Base-by-base conservation (phyloP, 2,888 invertebrate genomes). In the Drosophila anomalata region DNA sequence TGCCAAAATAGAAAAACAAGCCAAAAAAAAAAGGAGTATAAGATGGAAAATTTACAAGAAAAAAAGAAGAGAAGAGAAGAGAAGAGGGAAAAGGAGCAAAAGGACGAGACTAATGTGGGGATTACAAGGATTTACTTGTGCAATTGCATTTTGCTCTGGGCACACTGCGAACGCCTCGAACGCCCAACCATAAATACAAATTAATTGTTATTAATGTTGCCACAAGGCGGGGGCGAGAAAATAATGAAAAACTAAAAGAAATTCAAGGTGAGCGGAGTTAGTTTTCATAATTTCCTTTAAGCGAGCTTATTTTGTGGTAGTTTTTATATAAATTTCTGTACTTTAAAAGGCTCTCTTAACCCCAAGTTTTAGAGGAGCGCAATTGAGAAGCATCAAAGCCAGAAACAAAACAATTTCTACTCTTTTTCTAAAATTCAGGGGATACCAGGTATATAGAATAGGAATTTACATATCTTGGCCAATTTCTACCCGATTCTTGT, bases 101-200 rank as follows among this genome's bases (percentile, higher is more conserved):
- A 9, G n/a, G 17, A n/a, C 81, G 85, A 73, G 89, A 89, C 88
- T 89, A 89, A 90, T 90, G 88, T 84, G 80, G 63, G 87, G 89
- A 88, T 90, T 90, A 90, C 84, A 82, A 79, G 81, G 89, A 89
- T 83, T 90, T 89, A 88, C 81, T 76, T 79, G 78, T 87, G 84
- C 88, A 85, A 88, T 82, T 88, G 85, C 84, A 83, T 78, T 68
- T 68, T 68, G 81, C 84, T 63, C 41, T 61, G 66, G 65, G 46
- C 39, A 29, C 53, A 53, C 65, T 36, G 33, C 17, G 14, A 42
- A 11, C 29, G 50, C 41, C 65, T 17, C 41, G 24, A 50, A 57
- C 44, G 68, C 69, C 50, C 56, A 42, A 51, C 78, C 85, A 78
- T 81, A 81, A 81, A 79, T 79, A 84, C 79, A 72, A 76, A 79